A percentile compares a stretch with the other conserved stretches of the same genome.
Conservation (phyloP, 2,113 vertebrate genomes). For the Gavialis gangeticus region DNA sequence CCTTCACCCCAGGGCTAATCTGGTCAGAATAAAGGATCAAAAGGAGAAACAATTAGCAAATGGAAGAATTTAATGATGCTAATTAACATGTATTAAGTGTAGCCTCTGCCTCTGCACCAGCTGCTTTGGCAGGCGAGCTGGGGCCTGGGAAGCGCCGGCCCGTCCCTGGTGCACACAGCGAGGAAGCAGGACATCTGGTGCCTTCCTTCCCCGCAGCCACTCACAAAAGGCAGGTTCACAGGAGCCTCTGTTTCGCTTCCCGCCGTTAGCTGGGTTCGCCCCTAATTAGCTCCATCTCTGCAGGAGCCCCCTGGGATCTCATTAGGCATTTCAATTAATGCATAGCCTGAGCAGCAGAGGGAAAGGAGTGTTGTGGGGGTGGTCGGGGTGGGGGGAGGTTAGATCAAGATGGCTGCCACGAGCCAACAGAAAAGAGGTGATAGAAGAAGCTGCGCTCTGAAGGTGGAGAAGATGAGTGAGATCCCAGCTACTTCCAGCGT, state of each 20-base stretch:
- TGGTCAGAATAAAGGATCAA: slow-evolving; percentile 52
- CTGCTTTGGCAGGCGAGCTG: slow-evolving; percentile 51
- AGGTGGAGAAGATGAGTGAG: background rate
- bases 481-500: background rate
- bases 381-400: background rate
- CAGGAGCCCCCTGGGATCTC: slow-evolving; percentile 67
- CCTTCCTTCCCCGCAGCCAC: background rate
- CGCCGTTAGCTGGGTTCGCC: background rate
- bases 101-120: slow-evolving; percentile 62
- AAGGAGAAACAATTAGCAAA: slow-evolving; percentile 72
- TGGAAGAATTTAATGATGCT: slow-evolving; percentile 64
- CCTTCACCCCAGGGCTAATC: background rate
- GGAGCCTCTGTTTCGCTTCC: background rate
- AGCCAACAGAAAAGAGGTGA: background rate
- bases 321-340: slow-evolving; percentile 70
- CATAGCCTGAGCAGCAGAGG: background rate
- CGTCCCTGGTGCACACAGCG: fast-evolving
- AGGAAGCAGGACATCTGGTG: slow-evolving; percentile 59
- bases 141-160: fast-evolving
- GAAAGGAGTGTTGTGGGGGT: background rate
- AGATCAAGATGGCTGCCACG: background rate
- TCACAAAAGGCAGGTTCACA: background rate
- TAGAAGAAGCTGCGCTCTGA: background rate
- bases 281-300: slow-evolving; percentile 68
- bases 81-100: slow-evolving; percentile 74